Conservation (phyloP, 2,797 vertebrate species). For the Glossophaga mutica region DNA sequence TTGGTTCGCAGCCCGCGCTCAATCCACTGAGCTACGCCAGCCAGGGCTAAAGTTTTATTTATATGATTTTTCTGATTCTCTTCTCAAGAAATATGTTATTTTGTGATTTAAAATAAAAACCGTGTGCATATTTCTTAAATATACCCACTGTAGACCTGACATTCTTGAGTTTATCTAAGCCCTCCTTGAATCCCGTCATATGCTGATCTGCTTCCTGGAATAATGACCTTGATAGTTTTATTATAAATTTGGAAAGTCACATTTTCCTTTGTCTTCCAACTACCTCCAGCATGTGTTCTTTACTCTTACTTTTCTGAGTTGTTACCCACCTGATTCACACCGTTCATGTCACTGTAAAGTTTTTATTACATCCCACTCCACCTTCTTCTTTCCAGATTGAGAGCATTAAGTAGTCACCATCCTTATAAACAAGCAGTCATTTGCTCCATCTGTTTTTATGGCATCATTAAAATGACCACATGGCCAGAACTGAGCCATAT, state of each 20-base stretch:
- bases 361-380: slow-evolving; percentile 44
- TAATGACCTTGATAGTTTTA: not conserved
- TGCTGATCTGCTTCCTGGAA: not conserved
- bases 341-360: slow-evolving; percentile 17
- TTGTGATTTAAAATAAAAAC: not conserved
- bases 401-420: slow-evolving; percentile 9
- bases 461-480: slow-evolving; percentile 58
- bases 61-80: slow-evolving; percentile 14
- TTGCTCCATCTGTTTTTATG: slow-evolving; percentile 49
- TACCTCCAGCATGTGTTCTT: not conserved
- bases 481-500: slow-evolving; percentile 28
- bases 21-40: too few species aligned
- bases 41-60: not conserved
- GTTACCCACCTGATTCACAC: slow-evolving; percentile 44
- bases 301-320: slow-evolving; percentile 27
- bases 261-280: slow-evolving; percentile 39
- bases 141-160: not conserved
- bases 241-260: not conserved
- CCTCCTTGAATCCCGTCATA: not conserved
- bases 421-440: slow-evolving; percentile 40
- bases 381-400: slow-evolving; percentile 32
- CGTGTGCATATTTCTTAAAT: not conserved
- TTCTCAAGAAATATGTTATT: not conserved
- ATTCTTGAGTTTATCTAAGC: not conserved
- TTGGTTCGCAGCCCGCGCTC: too few species aligned